Evolutionary conservation across 2,113 vertebrate species (phyloP), one percentile per base, ranked within the genome.

Genomic region (Vimba vimba): DNA sequence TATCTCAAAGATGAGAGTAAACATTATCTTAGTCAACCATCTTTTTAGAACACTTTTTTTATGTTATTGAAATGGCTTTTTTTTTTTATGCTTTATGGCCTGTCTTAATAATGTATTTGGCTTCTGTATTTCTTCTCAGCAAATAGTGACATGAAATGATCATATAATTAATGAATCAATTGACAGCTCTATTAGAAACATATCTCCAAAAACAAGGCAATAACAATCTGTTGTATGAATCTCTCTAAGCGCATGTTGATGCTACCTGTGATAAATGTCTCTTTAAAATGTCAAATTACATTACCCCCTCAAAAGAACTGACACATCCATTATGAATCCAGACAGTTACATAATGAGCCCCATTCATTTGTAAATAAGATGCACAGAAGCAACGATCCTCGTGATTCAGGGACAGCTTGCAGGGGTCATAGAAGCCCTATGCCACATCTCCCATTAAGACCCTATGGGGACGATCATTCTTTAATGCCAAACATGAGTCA

Each of bases 401-500:
- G 5, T 57, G 75, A 85, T 43, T 50, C 45, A 69, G 21, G 0
- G 43, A 77, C 43, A 52, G 45, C 45, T 50, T 15, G 59, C 73
- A 23, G 5, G 75, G 84, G 75, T 69, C 84, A 68, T 17, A 39
- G 9, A 50, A 68, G 62, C 30, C 55, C 57, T 55, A 50, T 77
- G 74, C 73, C 74, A 25, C 71, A 77, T 80, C 60, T 33, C 43
- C 66, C 80, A 52, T n/a, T 68, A 82, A 82, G 11, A 68, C 62
- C 62, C 64, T 68, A 36, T 17, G 62, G 84, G 84, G 12, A 77
- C 10, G 75, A 78, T 79, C 75, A 79, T 43, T 85, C 60, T 68
- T 52, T 85, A 78, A 78, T 66, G 84, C 62, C 84, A 79, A 69
- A 52, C 50, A 69, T 85, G 84, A 79, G 45, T 85, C 60, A 85